phyloP scores from a whole-genome alignment of 2,797 vertebrate species.

The Lagorchestes hirsutus region DNA sequence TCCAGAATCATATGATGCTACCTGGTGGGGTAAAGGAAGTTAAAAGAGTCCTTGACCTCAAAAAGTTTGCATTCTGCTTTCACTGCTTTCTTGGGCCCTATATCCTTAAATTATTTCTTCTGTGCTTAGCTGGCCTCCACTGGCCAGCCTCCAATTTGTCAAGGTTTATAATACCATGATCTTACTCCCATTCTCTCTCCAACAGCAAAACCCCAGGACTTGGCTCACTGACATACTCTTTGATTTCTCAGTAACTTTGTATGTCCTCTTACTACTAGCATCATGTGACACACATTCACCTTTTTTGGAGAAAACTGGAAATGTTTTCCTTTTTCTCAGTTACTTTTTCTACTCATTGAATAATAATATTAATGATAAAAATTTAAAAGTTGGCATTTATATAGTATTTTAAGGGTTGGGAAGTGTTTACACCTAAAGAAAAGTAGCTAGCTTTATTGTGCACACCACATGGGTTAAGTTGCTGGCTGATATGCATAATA shows the following conservation, averaged over 20 bases:
- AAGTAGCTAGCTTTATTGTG: background rate
- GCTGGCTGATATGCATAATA: background rate
- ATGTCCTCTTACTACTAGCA: background rate
- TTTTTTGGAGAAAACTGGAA: background rate
- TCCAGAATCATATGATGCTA: background rate
- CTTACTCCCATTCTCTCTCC: background rate
- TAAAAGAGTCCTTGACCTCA: background rate
- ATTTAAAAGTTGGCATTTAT: background rate
- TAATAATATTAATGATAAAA: background rate
- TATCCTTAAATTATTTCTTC: background rate
- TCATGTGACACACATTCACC: background rate
- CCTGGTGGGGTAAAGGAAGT: background rate
- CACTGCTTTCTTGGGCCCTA: background rate
- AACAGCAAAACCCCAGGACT: background rate
- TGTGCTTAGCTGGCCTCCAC: background rate
- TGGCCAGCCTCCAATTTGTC: background rate
- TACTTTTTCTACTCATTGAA: background rate
- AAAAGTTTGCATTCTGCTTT: background rate
- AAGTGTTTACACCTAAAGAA: background rate
- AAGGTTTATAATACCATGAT: background rate
- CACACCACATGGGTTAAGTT: background rate
- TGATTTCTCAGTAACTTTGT: background rate
- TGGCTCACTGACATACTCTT: background rate
- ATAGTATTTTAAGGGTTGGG: background rate
- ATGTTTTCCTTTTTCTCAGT: background rate